These are phyloP conservation scores for Gymnosoma rotundatum DNA, from an alignment of 2,888 invertebrate genomes.

Conservation along the genomic window DNA sequence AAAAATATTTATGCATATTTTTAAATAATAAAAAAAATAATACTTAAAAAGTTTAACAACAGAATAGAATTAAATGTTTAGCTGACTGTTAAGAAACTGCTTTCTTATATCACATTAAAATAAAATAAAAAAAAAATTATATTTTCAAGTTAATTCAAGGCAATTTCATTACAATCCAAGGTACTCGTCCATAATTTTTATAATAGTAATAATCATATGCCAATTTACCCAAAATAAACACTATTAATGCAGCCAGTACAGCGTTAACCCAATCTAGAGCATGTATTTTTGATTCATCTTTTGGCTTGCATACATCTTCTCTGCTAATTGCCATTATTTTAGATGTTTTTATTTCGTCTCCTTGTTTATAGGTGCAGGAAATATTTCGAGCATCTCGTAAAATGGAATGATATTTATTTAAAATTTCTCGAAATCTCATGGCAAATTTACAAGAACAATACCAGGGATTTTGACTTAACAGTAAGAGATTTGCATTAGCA, in stretches of 20 bases:
- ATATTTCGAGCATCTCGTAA: constrained; percentile 88
- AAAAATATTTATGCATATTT: constrained; percentile 46
- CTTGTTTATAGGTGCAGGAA: constrained; percentile 86
- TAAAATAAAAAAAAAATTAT: not conserved
- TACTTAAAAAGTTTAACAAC: constrained; percentile 11
- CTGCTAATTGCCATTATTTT: constrained; percentile 88
- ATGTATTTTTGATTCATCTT: constrained; percentile 84
- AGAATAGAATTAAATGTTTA: not conserved
- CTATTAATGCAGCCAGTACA: constrained; percentile 86
- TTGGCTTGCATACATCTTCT: constrained; percentile 86
- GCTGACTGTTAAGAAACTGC: not conserved
- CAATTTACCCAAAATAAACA: constrained; percentile 89
- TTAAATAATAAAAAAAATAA: constrained; percentile 11
- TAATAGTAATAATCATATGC: constrained; percentile 92
- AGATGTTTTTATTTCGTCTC: constrained; percentile 78
- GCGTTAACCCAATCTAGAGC: constrained; percentile 89
- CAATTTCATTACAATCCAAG: constrained; percentile 92
- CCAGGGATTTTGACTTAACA: constrained; percentile 91
- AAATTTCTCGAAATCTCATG: constrained; percentile 88
- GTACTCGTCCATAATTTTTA: constrained; percentile 90
- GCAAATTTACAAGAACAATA: constrained; percentile 91
- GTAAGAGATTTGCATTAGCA: constrained; percentile 86
- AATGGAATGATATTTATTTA: constrained; percentile 87
- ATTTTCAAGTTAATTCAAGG: constrained; percentile 82
- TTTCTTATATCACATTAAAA: constrained; percentile 40